Base-by-base conservation (phyloP, 1,140 invertebrate species). In the Nasonia giraulti region DNA sequence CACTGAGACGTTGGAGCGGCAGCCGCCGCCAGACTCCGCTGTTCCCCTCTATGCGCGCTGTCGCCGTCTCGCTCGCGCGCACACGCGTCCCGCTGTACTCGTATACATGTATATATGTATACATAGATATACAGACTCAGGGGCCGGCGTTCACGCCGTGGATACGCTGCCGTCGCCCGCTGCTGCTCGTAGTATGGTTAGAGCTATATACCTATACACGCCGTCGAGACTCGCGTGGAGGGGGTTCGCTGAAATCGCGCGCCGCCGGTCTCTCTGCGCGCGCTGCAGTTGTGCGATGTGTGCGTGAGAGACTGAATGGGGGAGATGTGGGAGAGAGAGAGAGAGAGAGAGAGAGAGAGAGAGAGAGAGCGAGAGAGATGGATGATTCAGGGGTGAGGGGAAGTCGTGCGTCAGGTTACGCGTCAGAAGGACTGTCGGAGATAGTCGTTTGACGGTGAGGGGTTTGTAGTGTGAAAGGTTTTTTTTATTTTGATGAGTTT, bases 211-310 rank as follows among this genome's bases (percentile, higher is more conserved):
- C 40, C 33, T 37, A 14, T 55, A 7, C 50, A 11, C 37, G 82
- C 74, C 82, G 82, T 68, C 83, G 83, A 74, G 33, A 55, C 44
- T 69, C 66, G n/a, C 11, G 66, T 68, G 44, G 83, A 55, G 76
- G 83, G 82, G 68, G 62, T 84, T 79, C 83, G 76, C 40, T 79
- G 68, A 84, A 84, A 76, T 78, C 76, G 68, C 17, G 66, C 76
- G 62, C 84, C 55, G 55, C 84, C 55, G 55, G 55, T 62, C 50
- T 62, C 50, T n/a, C 6, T 20, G 55, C 14, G 50, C 14, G 50
- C 4, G 17, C 17, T 5, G 14, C 6, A 20, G 55, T 37, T 62
- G 55, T 27, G 27, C 27, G 27, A 27, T 27, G 27, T 17, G 55
- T 62, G 55, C 37, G 69, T 6, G 33, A 20, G 33, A n/a, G 23